These are phyloP conservation scores for Busseola fusca DNA, from an alignment of 2,888 invertebrate genomes.

Conservation along the genomic window DNA sequence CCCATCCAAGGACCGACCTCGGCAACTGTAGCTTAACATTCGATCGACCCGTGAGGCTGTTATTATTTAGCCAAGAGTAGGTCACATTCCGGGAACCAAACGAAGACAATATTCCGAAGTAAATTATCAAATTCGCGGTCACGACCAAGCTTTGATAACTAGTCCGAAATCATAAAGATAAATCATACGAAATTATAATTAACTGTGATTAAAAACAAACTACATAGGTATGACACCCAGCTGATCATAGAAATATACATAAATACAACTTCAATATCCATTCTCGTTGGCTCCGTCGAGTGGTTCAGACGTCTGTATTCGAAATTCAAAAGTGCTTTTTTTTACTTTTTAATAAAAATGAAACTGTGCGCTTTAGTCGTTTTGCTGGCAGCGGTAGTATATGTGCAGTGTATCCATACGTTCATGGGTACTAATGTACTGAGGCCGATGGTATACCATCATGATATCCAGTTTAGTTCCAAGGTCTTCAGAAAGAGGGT, in stretches of 20 bases:
- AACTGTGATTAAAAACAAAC: not conserved
- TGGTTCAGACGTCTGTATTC: not conserved
- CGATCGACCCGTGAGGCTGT: not conserved
- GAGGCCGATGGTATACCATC: constrained; percentile 70
- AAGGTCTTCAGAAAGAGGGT: constrained; percentile 73
- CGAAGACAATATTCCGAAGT: not conserved
- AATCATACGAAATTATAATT: constrained; percentile 9
- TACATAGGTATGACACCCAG: constrained; percentile 17
- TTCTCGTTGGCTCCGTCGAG: not conserved
- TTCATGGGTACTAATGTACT: constrained; percentile 76
- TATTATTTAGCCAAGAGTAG: not conserved
- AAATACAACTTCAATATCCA: not conserved
- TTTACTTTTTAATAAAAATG: constrained; percentile 53
- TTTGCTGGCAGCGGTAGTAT: constrained; percentile 63
- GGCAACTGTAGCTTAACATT: not conserved
- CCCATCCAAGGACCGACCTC: not conserved
- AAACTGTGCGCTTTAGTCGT: constrained; percentile 58
- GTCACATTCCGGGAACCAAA: not conserved
- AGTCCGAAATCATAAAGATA: constrained; percentile 22
- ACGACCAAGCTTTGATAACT: constrained; percentile 9
- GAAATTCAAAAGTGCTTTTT: not conserved
- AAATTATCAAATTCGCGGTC: not conserved
- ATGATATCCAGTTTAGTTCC: constrained; percentile 63
- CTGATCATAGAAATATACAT: constrained; percentile 18
- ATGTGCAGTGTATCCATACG: constrained; percentile 73